Conservation (phyloP, 1,140 invertebrate species). For the Lanistes nyassanus region DNA sequence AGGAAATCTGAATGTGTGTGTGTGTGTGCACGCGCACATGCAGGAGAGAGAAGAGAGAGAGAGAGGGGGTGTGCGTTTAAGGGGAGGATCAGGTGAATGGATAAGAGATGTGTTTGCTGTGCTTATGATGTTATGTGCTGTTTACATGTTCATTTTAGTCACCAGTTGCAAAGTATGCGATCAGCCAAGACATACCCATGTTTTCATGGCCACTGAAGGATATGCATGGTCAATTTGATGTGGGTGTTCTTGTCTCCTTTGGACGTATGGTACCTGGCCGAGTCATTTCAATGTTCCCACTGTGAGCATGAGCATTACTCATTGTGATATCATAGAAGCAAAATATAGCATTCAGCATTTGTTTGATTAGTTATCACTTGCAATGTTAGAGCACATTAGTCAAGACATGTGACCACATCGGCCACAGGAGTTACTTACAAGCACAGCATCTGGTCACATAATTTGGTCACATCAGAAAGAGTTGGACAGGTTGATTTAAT, state of each 20-base stretch:
- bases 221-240: slow-evolving; percentile 56
- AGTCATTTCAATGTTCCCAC: slow-evolving; percentile 63
- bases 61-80: not conserved
- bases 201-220: slow-evolving; percentile 60
- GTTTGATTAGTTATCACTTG: too few species aligned
- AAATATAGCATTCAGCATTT: too few species aligned
- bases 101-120: too few species aligned
- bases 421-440: too few species aligned
- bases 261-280: slow-evolving; percentile 65
- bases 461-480: too few species aligned
- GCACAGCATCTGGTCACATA: too few species aligned
- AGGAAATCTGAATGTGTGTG: not conserved
- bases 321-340: too few species aligned
- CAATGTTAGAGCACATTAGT: too few species aligned
- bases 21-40: not conserved
- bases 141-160: slow-evolving; percentile 30
- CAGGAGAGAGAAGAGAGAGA: too few species aligned
- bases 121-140: not conserved
- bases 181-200: slow-evolving; percentile 37
- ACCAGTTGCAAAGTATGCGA: slow-evolving; percentile 49
- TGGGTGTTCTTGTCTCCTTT: slow-evolving; percentile 68
- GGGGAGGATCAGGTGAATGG: not conserved
- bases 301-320: slow-evolving; percentile 52
- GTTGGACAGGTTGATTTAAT: too few species aligned
- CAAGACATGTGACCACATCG: too few species aligned